Base-by-base conservation (phyloP, 2,113 vertebrate species). In the Xyliphius kryptos region DNA sequence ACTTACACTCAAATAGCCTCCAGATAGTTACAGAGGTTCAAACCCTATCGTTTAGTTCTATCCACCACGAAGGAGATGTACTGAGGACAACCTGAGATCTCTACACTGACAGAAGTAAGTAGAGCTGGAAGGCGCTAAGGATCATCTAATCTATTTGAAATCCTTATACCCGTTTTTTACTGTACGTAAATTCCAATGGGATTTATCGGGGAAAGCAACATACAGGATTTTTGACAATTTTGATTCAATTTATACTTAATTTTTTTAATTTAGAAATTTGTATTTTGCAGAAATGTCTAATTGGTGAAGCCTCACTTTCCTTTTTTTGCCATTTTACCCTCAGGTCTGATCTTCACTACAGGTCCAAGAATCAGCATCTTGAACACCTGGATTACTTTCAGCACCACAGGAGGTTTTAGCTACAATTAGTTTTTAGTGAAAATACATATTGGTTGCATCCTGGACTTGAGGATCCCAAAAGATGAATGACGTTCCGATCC, bases 31-130 rank as follows among this genome's bases (percentile, higher is more conserved):
- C 61, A 46, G 49, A 60, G 47, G 11, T 9, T 43, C 50, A 66
- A 20, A 49, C 52, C 49, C 19, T 26, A 38, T 47, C 36, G 63
- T 62, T 10, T 57, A n/a, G 26, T 20, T 47, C 21, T 44, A 43
- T 69, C 54, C 21, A 52, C 61, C 47, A 57, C 32, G 36, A 40
- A 56, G 22, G 60, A 49, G 56, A 55, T 51, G 43, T 26, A 49
- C 15, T 44, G 57, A 54, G 63, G 44, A 57, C 40, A 6, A 38
- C 6, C 16, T 49, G 51, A 40, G 47, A n/a, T 20, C 63, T 57
- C 57, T 52, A n/a, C 37, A 64, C 19, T 19, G 17, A 59, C 44
- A 44, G 49, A 46, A 50, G 72, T 74, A 71, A 64, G 68, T 63
- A 12, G 56, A 15, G 19, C 26, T 32, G 2, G 26, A 32, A 32